Evolutionary conservation across 2,797 vertebrate genomes (phyloP).

Genomic region (Myoxocephalus aenaeus): DNA sequence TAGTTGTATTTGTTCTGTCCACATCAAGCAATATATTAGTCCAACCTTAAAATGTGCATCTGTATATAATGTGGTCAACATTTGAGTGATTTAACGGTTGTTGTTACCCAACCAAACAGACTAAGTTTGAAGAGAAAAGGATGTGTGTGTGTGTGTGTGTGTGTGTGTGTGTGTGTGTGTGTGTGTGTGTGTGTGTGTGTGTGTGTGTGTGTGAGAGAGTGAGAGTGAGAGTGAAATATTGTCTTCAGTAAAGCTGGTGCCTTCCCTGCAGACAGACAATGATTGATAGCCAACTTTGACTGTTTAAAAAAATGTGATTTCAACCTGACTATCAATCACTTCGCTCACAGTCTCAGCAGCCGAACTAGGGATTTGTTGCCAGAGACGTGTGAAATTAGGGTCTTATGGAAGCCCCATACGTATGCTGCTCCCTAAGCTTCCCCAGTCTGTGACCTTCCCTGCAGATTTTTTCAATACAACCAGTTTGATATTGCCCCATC

Average conservation of each 20-base stretch:
- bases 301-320: slow-evolving; percentile 71
- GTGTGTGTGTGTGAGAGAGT: too few species aligned
- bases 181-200: neutral
- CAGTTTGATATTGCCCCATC: slow-evolving; percentile 13
- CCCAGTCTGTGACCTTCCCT: slow-evolving; percentile 51
- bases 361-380: slow-evolving; percentile 19
- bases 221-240: neutral
- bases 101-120: neutral
- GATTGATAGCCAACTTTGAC: slow-evolving; percentile 70
- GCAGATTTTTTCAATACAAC: slow-evolving; percentile 55
- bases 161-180: neutral
- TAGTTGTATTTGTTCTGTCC: slow-evolving; percentile 5
- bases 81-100: slow-evolving; percentile 8
- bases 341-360: slow-evolving; percentile 38
- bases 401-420: slow-evolving; percentile 9
- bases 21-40: neutral
- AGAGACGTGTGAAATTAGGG: neutral
- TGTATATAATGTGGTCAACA: neutral
- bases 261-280: slow-evolving; percentile 47
- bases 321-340: slow-evolving; percentile 77
- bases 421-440: slow-evolving; percentile 12
- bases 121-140: neutral
- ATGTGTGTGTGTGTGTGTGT: neutral
- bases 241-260: slow-evolving; percentile 5
- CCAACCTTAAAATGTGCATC: neutral